Conservation (phyloP, 2,888 invertebrate genomes). For the Archips xylosteana region DNA sequence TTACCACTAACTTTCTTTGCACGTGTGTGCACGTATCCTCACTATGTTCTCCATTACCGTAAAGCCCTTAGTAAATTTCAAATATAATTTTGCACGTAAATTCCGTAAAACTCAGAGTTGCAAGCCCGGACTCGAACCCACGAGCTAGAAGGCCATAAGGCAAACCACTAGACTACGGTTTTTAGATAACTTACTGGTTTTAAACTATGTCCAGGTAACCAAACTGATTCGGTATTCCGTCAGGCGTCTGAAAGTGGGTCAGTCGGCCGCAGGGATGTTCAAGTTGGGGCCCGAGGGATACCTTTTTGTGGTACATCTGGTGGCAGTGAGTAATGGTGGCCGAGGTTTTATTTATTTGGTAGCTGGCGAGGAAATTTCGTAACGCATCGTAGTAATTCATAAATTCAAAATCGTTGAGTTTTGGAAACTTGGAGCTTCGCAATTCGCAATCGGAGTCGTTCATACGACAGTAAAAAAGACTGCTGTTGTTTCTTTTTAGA, state of each 20-base stretch:
- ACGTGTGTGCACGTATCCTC: no score
- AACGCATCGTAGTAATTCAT: neutral
- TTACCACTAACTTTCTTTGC: no score
- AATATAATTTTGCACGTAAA: no score
- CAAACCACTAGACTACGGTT: neutral
- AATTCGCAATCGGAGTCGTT: no score
- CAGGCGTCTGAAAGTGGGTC: conserved; percentile 15
- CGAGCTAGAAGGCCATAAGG: no score
- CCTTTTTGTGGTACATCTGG: conserved; percentile 11
- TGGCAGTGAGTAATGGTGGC: conserved; percentile 14
- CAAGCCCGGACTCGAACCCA: no score
- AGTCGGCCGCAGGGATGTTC: conserved; percentile 11
- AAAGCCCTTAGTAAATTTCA: no score
- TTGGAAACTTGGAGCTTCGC: neutral
- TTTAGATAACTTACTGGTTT: neutral
- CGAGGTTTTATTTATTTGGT: conserved; percentile 13
- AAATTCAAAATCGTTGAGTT: neutral
- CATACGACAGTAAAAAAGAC: no score
- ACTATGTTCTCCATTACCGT: no score
- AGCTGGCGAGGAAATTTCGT: neutral
- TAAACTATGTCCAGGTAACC: conserved; percentile 1
- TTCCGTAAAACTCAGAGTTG: no score
- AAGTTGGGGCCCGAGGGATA: conserved; percentile 4
- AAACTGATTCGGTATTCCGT: conserved; percentile 20
- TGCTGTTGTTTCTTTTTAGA: no score